Percentiles rank a stretch among this genome's conserved stretches.
These are phyloP conservation scores for Calephelis perditalis DNA, from an alignment of 2,888 invertebrate genomes.

Conservation along the genomic window DNA sequence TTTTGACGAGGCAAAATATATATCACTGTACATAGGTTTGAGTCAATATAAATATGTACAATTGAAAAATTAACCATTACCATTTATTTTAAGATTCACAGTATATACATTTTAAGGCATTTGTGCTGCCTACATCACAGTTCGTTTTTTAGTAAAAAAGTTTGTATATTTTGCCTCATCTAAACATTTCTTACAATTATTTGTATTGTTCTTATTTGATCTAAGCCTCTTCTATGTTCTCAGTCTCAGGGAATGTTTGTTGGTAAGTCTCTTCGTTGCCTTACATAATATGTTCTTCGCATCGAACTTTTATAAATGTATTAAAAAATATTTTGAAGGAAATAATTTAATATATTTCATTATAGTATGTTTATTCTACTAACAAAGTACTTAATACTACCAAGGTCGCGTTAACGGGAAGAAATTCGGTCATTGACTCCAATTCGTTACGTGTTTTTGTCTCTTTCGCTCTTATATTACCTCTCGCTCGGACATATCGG, in stretches of 20 bases:
- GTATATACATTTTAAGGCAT: conserved; percentile 1
- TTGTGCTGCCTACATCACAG: not conserved
- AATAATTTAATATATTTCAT: conserved; percentile 44
- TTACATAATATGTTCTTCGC: conserved; percentile 64
- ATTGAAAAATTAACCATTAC: conserved; percentile 3
- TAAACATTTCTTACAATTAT: conserved; percentile 18
- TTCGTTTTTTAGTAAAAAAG: not conserved
- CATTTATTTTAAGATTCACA: not conserved
- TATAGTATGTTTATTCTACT: conserved; percentile 38
- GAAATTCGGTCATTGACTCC: too few relatives aligned
- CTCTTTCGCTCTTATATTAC: too few relatives aligned
- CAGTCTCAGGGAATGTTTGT: conserved; percentile 77
- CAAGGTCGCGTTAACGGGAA: not conserved
- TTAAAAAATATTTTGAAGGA: conserved; percentile 69
- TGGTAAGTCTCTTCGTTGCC: conserved; percentile 77
- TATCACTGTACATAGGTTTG: not conserved
- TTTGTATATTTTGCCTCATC: conserved; percentile 24
- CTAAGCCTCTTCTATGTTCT: conserved; percentile 66
- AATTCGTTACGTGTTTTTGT: too few relatives aligned
- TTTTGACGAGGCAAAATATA: conserved; percentile 34
- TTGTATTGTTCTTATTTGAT: conserved; percentile 46
- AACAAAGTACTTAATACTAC: conserved; percentile 47
- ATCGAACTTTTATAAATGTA: conserved; percentile 55
- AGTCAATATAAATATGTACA: conserved; percentile 4
- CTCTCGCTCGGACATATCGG: too few relatives aligned